Base-by-base conservation (phyloP, 2,888 invertebrate species). In the Eurytoma californica region DNA sequence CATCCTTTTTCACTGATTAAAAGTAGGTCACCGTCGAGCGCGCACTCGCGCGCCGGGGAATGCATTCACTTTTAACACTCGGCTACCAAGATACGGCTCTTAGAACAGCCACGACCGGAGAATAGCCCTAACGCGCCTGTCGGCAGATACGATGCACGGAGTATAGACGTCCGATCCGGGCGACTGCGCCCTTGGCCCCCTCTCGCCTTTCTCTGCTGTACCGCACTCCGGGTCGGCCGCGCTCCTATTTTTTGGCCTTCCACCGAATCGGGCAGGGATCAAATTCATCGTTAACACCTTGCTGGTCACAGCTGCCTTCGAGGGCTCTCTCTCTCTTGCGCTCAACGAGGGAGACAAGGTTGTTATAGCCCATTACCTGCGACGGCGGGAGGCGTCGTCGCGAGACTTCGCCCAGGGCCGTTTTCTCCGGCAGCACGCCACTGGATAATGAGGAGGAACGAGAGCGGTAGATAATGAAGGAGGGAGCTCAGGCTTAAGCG, bases 341-440 rank as follows among this genome's bases (percentile, higher is more conserved):
- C 81, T 80, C 81, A 82, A 63, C 65, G 77, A 76, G 69, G 75
- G 77, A 76, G 79, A 61, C 82, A 80, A 83, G 82, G 81, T 78
- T 79, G 53, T 57, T 49, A 58, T 65, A 65, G 58, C 63, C 61
- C 61, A 58, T 63, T 63, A 63, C 63, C 39, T 63, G 63, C 63
- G 47, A 20, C 57, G 57, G 20, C 57, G 18, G 57, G 39, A 12
- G 57, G 57, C 20, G 24, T 24, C 60, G 14, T 3, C 39, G 39
- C 39, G 47, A n/a, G 53, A 63, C 28, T 57, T 20, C 18, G 60
- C 24, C 24, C 24, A 24, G 13, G 9, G 39, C 39, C 20, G 60
- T 14, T 24, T 24, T 24, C 47, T n/a, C 39, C 47, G 18, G 13
- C n/a, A 39, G 30, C 9, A 3, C n/a, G 61, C 12, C 39, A 47